These are phyloP conservation scores for Typhlomys cinereus DNA, from an alignment of 2,113 vertebrate species.

Conservation along the genomic window DNA sequence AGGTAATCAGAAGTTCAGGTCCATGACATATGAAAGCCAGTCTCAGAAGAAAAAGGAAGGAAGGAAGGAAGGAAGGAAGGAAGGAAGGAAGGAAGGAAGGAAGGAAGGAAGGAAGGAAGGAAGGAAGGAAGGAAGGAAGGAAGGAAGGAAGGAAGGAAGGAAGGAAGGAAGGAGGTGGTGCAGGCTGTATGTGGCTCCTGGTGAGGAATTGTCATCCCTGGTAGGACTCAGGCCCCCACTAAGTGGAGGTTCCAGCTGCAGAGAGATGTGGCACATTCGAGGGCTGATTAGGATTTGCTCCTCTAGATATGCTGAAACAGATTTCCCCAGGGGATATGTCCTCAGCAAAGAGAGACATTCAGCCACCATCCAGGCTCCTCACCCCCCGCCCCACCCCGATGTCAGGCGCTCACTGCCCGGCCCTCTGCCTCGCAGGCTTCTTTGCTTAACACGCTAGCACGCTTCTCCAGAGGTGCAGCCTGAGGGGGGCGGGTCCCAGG, in stretches of 20 bases:
- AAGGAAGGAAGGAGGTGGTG: background rate
- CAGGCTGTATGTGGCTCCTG: background rate
- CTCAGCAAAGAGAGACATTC: background rate
- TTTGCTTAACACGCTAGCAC: background rate
- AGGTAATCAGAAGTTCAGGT: background rate
- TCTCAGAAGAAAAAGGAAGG: background rate
- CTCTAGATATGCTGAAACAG: conserved; percentile 8
- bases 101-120: too few relatives aligned
- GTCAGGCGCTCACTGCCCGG: background rate
- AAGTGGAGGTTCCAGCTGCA: background rate
- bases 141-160: too few relatives aligned
- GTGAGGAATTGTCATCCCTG: background rate
- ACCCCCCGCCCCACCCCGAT: too few relatives aligned
- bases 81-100: too few relatives aligned
- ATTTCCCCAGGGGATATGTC: conserved; percentile 28
- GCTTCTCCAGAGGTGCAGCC: background rate
- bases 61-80: too few relatives aligned
- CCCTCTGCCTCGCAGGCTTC: conserved; percentile 2
- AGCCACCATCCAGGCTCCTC: background rate
- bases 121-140: background rate
- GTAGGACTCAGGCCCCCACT: background rate
- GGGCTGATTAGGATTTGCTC: background rate
- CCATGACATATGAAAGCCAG: background rate
- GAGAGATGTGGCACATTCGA: background rate
- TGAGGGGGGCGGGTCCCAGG: background rate